These are phyloP conservation scores for Idaea dimidiata DNA, from an alignment of 2,888 invertebrate species.

Conservation along the genomic window DNA sequence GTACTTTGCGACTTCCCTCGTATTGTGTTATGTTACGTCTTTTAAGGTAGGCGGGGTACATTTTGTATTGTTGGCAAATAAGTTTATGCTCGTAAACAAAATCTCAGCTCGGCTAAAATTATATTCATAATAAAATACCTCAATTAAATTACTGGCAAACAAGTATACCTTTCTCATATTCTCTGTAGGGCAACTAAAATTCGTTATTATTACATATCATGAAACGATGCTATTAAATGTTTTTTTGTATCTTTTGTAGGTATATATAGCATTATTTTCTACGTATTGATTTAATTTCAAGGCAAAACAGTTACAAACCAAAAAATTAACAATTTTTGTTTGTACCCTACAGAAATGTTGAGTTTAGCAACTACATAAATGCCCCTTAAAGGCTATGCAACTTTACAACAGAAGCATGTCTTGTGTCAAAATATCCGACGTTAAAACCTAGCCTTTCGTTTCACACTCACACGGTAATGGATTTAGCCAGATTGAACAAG, in stretches of 20 bases:
- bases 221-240: too few relatives aligned
- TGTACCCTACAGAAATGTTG: neutral
- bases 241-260: too few relatives aligned
- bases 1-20: constrained; percentile 2
- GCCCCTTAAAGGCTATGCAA: constrained; percentile 46
- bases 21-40: neutral
- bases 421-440: constrained; percentile 55
- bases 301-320: too few relatives aligned
- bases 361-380: constrained; percentile 34
- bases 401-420: constrained; percentile 49
- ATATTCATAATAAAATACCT: constrained; percentile 47
- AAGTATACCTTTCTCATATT: too few relatives aligned
- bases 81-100: neutral
- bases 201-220: too few relatives aligned
- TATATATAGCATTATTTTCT: too few relatives aligned
- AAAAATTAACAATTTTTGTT: too few relatives aligned
- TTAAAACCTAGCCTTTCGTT: constrained; percentile 52
- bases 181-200: too few relatives aligned
- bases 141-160: constrained; percentile 26
- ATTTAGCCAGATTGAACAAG: constrained; percentile 59
- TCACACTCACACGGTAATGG: constrained; percentile 51
- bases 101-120: neutral
- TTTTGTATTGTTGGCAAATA: constrained; percentile 3
- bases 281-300: too few relatives aligned
- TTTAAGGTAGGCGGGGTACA: neutral